These are phyloP conservation scores for Heteromormyrus szaboi DNA, from an alignment of 2,797 vertebrate species.

Conservation along the genomic window DNA sequence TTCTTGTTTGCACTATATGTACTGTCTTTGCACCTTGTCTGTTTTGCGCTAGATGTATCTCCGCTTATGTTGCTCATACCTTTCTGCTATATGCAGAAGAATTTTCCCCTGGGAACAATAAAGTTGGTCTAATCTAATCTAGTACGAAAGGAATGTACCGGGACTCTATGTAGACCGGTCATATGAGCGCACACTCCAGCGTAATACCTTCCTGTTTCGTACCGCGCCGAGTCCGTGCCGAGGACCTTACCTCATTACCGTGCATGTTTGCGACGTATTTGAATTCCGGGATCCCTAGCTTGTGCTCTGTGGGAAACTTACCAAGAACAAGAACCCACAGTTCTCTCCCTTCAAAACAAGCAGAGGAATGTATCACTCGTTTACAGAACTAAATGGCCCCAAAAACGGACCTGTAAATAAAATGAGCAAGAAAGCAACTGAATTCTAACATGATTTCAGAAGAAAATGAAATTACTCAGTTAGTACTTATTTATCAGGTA, in stretches of 20 bases:
- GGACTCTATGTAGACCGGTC: neutral
- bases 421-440: neutral
- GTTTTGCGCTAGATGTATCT: neutral
- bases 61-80: neutral
- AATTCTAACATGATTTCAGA: neutral
- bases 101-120: neutral
- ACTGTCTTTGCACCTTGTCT: neutral
- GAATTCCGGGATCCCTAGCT: slow-evolving; percentile 71
- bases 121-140: neutral
- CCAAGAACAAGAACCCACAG: slow-evolving; percentile 74
- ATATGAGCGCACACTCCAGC: neutral
- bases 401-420: neutral
- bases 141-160: neutral
- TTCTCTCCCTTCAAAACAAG: slow-evolving; percentile 58
- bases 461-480: neutral
- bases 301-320: slow-evolving; percentile 63
- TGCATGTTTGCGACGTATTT: slow-evolving; percentile 76
- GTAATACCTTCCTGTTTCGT: neutral
- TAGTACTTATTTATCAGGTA: neutral
- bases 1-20: neutral
- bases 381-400: neutral
- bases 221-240: neutral
- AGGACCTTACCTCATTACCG: slow-evolving; percentile 69
- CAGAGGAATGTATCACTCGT: neutral
- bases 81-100: neutral